Evolutionary conservation across 2,113 vertebrate species (phyloP).

Genomic region (Piaya cayana): DNA sequence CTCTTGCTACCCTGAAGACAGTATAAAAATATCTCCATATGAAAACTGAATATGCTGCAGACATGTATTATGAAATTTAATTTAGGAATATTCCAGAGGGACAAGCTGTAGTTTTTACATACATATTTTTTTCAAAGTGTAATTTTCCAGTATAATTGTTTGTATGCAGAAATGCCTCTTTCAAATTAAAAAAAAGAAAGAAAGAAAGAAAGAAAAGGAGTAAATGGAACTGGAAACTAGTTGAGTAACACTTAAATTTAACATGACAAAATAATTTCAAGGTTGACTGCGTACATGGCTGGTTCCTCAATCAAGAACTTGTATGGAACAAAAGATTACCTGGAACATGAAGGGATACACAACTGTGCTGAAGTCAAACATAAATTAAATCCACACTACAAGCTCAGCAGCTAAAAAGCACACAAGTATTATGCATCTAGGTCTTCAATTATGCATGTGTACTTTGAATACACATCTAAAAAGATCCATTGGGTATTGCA

Average conservation of each 20-base stretch:
- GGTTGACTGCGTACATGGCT: accelerated
- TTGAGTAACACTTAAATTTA: background rate
- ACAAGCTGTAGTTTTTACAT: background rate
- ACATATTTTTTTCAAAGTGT: background rate
- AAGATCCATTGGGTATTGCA: background rate
- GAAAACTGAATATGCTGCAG: background rate
- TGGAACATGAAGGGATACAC: background rate
- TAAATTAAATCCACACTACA: background rate
- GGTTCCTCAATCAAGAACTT: background rate
- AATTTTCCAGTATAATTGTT: background rate
- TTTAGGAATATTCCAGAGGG: background rate
- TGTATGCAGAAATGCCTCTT: background rate
- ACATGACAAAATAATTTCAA: background rate
- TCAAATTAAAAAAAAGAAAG: background rate
- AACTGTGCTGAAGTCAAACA: background rate
- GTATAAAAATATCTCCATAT: background rate
- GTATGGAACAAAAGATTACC: background rate
- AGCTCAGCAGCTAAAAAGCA: background rate
- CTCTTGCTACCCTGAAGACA: background rate
- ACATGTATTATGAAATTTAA: background rate
- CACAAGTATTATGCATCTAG: background rate
- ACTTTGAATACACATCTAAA: slow-evolving; percentile 14
- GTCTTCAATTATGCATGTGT: slow-evolving; percentile 21
- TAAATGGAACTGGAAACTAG: background rate
- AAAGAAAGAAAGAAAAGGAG: background rate